A percentile compares a stretch with the other conserved stretches of the same genome.
phyloP scores from a whole-genome alignment of 2,888 invertebrate genomes.

The Taenaris catops region DNA sequence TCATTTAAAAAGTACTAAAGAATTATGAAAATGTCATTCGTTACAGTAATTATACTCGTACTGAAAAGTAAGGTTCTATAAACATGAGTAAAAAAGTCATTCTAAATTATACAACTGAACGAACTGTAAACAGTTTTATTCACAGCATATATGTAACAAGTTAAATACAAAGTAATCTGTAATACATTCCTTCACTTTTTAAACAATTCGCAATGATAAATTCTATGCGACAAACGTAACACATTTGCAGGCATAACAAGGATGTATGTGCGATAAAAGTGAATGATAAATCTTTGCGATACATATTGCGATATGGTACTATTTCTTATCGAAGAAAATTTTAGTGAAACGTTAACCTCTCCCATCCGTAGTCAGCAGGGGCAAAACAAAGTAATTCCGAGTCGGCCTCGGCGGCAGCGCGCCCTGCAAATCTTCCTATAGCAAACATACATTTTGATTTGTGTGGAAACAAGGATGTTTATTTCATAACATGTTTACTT shows the following conservation, averaged over 20 bases:
- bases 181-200: too few relatives aligned
- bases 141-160: too few relatives aligned
- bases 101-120: too few relatives aligned
- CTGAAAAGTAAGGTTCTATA: too few relatives aligned
- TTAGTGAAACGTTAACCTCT: constrained; percentile 30
- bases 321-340: constrained; percentile 21
- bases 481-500: constrained; percentile 49
- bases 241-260: constrained; percentile 9
- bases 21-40: too few relatives aligned
- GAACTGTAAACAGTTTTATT: too few relatives aligned
- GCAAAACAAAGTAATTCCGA: constrained; percentile 67
- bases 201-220: not conserved
- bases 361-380: constrained; percentile 33
- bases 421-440: constrained; percentile 26
- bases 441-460: constrained; percentile 62
- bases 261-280: constrained; percentile 5
- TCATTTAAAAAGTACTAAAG: too few relatives aligned
- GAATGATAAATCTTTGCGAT: constrained; percentile 10
- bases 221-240: constrained; percentile 4
- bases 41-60: too few relatives aligned
- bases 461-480: constrained; percentile 57
- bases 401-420: constrained; percentile 42
- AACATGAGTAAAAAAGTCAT: too few relatives aligned
- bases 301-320: constrained; percentile 17
- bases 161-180: too few relatives aligned